Percentiles rank a stretch among this genome's conserved stretches.
phyloP scores from a whole-genome alignment of 2,888 invertebrate genomes.

The Artemia sinica region DNA sequence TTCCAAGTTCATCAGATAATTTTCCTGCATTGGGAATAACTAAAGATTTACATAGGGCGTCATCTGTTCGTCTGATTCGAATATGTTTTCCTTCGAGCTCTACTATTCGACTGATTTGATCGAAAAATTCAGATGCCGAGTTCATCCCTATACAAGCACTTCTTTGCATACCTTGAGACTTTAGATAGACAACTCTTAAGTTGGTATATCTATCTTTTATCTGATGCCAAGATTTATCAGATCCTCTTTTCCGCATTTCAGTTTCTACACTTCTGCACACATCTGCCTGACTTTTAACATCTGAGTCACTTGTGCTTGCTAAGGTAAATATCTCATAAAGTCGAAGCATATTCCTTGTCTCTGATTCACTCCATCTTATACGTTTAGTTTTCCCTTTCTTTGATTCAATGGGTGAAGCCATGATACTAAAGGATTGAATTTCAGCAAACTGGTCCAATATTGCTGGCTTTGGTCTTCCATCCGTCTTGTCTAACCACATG shows the following conservation, averaged over 20 bases:
- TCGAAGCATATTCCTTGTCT: constrained; percentile 1
- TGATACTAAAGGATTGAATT: constrained; percentile 9
- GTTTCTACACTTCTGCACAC: constrained; percentile 5
- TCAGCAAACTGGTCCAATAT: background rate
- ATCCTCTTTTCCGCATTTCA: constrained; percentile 5
- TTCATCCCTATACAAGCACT: constrained; percentile 5
- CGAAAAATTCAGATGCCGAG: constrained; percentile 8
- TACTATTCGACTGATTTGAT: constrained; percentile 10
- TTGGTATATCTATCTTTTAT: background rate
- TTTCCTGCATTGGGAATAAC: background rate
- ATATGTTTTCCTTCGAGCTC: constrained; percentile 2
- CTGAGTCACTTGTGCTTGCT: background rate
- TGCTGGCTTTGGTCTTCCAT: constrained; percentile 2
- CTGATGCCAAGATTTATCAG: constrained; percentile 13
- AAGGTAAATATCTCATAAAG: constrained; percentile 8
- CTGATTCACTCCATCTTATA: constrained; percentile 6
- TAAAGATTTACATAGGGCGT: background rate
- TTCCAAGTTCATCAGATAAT: background rate
- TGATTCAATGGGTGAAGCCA: background rate
- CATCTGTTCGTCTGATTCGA: constrained; percentile 10
- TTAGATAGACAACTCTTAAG: background rate
- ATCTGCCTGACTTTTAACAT: constrained; percentile 8
- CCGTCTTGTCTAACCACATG: too few relatives aligned
- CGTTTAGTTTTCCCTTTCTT: background rate
- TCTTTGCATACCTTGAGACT: constrained; percentile 10